Evolutionary conservation across 92 coral and sea anemone genomes (phyloP).

Genomic region (Hydrozoanthus gracilis): DNA sequence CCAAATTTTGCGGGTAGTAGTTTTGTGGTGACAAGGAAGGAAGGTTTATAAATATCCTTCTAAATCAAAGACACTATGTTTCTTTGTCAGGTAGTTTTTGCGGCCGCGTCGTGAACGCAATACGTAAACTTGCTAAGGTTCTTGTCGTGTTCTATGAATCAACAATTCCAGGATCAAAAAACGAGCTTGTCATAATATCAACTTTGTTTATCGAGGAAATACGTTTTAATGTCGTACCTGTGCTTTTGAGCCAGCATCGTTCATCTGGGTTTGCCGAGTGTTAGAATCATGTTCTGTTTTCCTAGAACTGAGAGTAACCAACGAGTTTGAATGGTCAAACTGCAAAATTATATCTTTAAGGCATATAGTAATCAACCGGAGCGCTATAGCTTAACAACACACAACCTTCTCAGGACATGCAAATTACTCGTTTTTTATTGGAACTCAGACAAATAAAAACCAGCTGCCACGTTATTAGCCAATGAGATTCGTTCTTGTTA

Average conservation of each 20-base stretch:
- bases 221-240: slow-evolving; percentile 27
- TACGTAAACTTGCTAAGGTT: slow-evolving; percentile 23
- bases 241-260: slow-evolving; percentile 27
- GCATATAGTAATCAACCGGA: slow-evolving; percentile 35
- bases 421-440: slow-evolving; percentile 25
- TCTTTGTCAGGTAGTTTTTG: not conserved
- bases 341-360: slow-evolving; percentile 34
- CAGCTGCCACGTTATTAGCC: slow-evolving; percentile 43
- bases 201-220: slow-evolving; percentile 36
- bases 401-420: slow-evolving; percentile 39
- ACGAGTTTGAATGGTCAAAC: not conserved
- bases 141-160: slow-evolving; percentile 8
- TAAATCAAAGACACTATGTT: not conserved
- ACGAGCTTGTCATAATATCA: slow-evolving; percentile 37
- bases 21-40: not conserved
- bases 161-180: slow-evolving; percentile 24
- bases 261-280: not conserved
- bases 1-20: not conserved
- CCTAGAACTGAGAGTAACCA: not conserved
- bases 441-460: slow-evolving; percentile 16
- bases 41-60: not conserved
- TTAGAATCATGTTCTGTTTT: not conserved
- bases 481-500: slow-evolving; percentile 2
- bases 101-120: not conserved
- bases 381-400: slow-evolving; percentile 19